Evolutionary conservation across 2,888 invertebrate species (phyloP).

Genomic region (Shargacucullia verbasci): DNA sequence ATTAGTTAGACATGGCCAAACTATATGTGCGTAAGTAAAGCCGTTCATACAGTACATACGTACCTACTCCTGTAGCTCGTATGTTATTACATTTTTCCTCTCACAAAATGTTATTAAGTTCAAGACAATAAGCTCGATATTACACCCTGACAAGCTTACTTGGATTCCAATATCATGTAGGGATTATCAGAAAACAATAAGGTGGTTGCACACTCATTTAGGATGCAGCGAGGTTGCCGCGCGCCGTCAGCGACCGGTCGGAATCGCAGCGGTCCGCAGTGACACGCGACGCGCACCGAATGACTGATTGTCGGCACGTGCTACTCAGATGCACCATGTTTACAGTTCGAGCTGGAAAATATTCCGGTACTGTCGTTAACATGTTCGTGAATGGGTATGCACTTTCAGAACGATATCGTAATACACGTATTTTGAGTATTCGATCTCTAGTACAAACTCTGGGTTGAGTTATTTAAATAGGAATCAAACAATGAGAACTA

Average conservation of each 20-base stretch:
- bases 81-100: neutral
- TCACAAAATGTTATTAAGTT: neutral
- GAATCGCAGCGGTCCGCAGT: constrained; percentile 36
- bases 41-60: too few relatives aligned
- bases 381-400: constrained; percentile 20
- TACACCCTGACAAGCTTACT: constrained; percentile 12
- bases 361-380: constrained; percentile 31
- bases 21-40: too few relatives aligned
- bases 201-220: constrained; percentile 48
- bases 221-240: constrained; percentile 57
- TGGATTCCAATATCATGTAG: constrained; percentile 18
- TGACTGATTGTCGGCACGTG: constrained; percentile 72
- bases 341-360: constrained; percentile 40
- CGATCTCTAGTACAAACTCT: too few relatives aligned
- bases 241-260: constrained; percentile 30
- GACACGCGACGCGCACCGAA: constrained; percentile 61
- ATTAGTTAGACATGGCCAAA: too few relatives aligned
- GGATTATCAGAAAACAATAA: constrained; percentile 58
- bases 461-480: too few relatives aligned
- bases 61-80: too few relatives aligned
- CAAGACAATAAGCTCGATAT: constrained; percentile 17
- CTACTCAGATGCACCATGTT: constrained; percentile 50
- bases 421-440: neutral
- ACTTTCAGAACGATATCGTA: constrained; percentile 29
- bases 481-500: too few relatives aligned